Conservation (phyloP, 2,113 vertebrate species). For the Chaenocephalus aceratus region DNA sequence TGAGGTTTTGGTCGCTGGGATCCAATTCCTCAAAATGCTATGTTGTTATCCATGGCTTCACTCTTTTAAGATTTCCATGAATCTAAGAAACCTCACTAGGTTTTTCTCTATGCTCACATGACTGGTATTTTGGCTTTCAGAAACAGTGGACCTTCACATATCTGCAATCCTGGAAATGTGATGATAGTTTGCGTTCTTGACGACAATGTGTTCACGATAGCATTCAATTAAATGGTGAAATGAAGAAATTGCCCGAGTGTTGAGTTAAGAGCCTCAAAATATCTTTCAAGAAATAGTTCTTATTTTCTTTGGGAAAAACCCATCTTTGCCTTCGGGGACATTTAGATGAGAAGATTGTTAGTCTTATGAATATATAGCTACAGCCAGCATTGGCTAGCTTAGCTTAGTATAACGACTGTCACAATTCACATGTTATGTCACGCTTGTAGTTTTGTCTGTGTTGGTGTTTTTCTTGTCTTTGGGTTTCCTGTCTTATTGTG, state of each 20-base stretch:
- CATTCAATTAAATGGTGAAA: background rate
- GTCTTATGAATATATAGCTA: too few species aligned
- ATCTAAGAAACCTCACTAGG: conserved; percentile 13
- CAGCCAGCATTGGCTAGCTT: too few species aligned
- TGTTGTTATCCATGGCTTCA: conserved; percentile 15
- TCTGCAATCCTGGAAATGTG: background rate
- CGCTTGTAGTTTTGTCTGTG: too few species aligned
- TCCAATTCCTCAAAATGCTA: conserved; percentile 29
- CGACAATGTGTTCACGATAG: background rate
- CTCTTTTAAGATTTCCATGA: conserved; percentile 31
- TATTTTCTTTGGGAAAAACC: background rate
- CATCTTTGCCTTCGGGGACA: background rate
- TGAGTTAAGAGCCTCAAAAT: background rate
- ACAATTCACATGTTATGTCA: too few species aligned
- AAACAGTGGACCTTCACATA: conserved; percentile 17
- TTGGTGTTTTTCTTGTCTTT: too few species aligned
- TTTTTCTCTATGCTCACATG: conserved; percentile 2
- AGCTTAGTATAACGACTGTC: too few species aligned
- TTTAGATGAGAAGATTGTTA: background rate
- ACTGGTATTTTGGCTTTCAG: background rate
- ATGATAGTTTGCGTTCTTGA: background rate
- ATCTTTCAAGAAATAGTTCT: background rate
- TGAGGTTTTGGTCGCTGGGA: conserved; percentile 33
- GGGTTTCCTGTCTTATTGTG: too few species aligned
- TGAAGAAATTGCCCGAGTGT: background rate